Percentiles rank a stretch among this genome's conserved stretches.
phyloP scores from a whole-genome alignment of 2,113 vertebrate species.

The Chiloscyllium plagiosum region DNA sequence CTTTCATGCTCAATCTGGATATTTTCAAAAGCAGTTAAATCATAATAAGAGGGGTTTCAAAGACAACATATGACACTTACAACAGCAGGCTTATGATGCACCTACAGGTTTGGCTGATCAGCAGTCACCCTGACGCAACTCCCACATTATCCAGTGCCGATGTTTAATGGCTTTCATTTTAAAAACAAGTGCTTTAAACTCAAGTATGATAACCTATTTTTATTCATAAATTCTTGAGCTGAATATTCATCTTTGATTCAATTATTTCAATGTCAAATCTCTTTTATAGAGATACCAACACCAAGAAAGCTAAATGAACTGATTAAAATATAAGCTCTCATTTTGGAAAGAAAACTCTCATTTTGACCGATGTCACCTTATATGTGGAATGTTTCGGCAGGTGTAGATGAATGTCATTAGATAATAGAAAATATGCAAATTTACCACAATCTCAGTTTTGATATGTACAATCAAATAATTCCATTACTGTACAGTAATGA shows the following conservation, averaged over 20 bases:
- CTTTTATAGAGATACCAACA: conserved; percentile 16
- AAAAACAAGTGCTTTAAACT: conserved; percentile 11
- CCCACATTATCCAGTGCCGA: neutral
- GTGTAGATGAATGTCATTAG: conserved; percentile 38
- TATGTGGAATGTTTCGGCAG: conserved; percentile 28
- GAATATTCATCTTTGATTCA: conserved; percentile 27
- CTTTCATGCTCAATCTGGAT: neutral
- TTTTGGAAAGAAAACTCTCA: conserved; percentile 34
- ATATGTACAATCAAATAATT: conserved; percentile 38
- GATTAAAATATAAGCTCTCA: conserved; percentile 30
- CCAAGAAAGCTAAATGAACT: conserved; percentile 32
- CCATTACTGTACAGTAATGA: conserved; percentile 38
- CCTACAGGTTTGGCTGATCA: neutral
- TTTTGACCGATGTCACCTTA: conserved; percentile 37
- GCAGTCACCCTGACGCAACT: neutral
- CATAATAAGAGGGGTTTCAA: neutral
- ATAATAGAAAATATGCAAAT: conserved; percentile 38
- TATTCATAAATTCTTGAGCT: neutral
- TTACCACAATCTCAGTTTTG: conserved; percentile 32
- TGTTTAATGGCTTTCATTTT: conserved; percentile 5
- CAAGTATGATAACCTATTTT: conserved; percentile 20
- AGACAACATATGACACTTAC: neutral
- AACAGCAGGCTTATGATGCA: neutral
- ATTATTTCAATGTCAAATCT: conserved; percentile 35
- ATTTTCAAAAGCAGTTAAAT: neutral